Evolutionary conservation across 2,113 vertebrate species (phyloP).

Genomic region (Bos javanicus): DNA sequence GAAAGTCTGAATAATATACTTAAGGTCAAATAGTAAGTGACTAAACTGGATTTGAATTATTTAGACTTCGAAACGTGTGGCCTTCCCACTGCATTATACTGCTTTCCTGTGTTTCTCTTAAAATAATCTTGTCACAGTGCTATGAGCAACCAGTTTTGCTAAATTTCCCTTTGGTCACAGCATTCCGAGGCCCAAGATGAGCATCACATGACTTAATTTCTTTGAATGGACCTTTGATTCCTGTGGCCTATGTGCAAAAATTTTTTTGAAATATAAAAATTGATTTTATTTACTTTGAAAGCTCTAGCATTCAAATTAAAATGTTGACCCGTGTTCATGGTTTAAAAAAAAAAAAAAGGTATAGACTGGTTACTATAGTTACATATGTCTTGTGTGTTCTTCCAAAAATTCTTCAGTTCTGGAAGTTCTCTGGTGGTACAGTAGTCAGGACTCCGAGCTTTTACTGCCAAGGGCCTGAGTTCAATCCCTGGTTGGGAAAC

Average conservation of each 20-base stretch:
- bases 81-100: not conserved
- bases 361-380: not conserved
- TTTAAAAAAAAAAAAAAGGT: not conserved
- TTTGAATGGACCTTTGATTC: not conserved
- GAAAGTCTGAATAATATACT: not conserved
- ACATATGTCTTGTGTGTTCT: not conserved
- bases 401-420: not conserved
- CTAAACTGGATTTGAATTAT: not conserved
- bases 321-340: not conserved
- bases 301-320: slow-evolving; percentile 8
- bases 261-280: not conserved
- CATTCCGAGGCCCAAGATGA: not conserved
- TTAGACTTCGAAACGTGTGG: not conserved
- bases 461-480: not conserved
- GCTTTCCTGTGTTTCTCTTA: not conserved
- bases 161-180: not conserved
- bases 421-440: not conserved
- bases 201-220: not conserved
- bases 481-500: not conserved
- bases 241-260: not conserved
- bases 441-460: not conserved
- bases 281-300: not conserved
- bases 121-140: not conserved
- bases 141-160: not conserved
- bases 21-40: slow-evolving; percentile 12